Evolutionary conservation across 2,797 vertebrate genomes (phyloP), one percentile per base, ranked within the genome.

Genomic region (Ciconia nigra): DNA sequence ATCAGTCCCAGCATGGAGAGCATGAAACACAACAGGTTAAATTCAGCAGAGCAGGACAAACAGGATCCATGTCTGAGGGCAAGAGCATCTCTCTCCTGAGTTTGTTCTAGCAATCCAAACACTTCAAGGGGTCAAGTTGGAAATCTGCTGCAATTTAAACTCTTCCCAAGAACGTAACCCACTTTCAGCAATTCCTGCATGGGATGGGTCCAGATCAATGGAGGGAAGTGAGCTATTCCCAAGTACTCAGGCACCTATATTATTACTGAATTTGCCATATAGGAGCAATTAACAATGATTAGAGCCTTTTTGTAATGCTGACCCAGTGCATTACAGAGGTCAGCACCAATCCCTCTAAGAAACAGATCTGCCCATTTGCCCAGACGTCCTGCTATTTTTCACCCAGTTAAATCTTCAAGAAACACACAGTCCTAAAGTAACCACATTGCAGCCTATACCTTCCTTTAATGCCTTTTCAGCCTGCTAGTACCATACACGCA

Each of bases 21-120:
- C 70, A 80, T 13, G 31, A 93, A 83, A 87, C 49, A 35, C 61
- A 51, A 57, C 78, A 65, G 62, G 82, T 71, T 57, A 57, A 79
- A 85, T 58, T 90, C 92, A 91, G 81, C 81, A 81, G 76, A 82
- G 87, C 82, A 82, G 47, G 92, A 94, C 86, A 82, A 97, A 96
- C 78, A 72, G 81, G 80, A 96, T 85, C 86, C 0, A 0, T 74
- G 79, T 92, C 86, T 0, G 1, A 92, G 74, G 93, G 57, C 71
- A 93, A 83, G 47, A 89, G 80, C 7, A 0, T n/a, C 62, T 71
- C 61, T 54, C 78, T 94, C 74, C 47, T 4, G 44, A 61, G 66
- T 61, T 46, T 92, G 76, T 39, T 55, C 72, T 42, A 42, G 52
- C 31, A 61, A 85, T 33, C 47, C 67, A 72, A 92, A 83, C 29